phyloP scores from a whole-genome alignment of 1,140 invertebrate genomes.

The Anadara kagoshimensis region DNA sequence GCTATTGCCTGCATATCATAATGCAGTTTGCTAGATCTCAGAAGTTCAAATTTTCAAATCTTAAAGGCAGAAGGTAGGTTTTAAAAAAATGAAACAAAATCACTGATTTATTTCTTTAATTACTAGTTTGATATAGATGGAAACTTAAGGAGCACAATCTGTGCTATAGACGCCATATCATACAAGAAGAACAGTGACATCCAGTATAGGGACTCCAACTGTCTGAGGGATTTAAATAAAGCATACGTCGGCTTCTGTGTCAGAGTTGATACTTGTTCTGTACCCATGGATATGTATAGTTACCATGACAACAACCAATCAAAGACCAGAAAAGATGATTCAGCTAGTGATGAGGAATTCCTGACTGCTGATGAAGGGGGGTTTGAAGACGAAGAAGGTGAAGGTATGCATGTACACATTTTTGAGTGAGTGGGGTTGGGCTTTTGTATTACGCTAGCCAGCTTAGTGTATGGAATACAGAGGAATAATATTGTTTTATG shows the following conservation, averaged over 20 bases:
- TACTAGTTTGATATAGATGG: constrained; percentile 51
- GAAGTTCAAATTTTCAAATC: too few relatives aligned
- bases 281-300: not conserved
- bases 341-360: constrained; percentile 46
- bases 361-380: constrained; percentile 41
- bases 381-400: constrained; percentile 2
- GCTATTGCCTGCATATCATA: too few relatives aligned
- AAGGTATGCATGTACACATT: not conserved
- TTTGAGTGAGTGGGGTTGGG: too few relatives aligned
- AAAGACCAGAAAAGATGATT: constrained; percentile 18
- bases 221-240: constrained; percentile 88
- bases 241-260: constrained; percentile 78
- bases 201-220: constrained; percentile 86
- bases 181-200: constrained; percentile 70
- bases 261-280: constrained; percentile 10
- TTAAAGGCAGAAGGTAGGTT: too few relatives aligned
- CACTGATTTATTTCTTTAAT: too few relatives aligned
- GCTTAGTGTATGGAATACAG: too few relatives aligned
- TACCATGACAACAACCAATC: constrained; percentile 7
- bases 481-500: too few relatives aligned
- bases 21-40: too few relatives aligned
- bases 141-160: constrained; percentile 54
- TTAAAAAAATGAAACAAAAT: too few relatives aligned
- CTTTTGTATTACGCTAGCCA: too few relatives aligned
- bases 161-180: constrained; percentile 65